Percentiles rank a stretch among this genome's conserved stretches.
Evolutionary conservation across 2,797 vertebrate genomes (phyloP).

Genomic region (Tinamus major): DNA sequence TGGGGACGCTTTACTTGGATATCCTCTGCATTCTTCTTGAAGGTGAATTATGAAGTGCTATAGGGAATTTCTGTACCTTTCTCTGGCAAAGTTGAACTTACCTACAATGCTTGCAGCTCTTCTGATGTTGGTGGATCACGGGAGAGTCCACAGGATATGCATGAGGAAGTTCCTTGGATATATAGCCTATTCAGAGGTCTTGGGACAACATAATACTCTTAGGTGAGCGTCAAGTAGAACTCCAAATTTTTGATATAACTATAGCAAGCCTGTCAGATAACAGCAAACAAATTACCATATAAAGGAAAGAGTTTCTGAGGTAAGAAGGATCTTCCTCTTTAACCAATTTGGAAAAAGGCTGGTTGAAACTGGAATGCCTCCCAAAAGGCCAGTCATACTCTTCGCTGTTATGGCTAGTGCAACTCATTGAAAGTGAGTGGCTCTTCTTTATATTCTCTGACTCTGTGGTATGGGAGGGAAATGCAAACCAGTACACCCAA

Average conservation of each 20-base stretch:
- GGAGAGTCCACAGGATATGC: background rate
- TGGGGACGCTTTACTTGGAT: background rate
- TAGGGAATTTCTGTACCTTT: background rate
- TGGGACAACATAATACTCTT: too few relatives aligned
- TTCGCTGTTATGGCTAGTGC: too few relatives aligned
- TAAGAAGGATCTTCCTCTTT: too few relatives aligned
- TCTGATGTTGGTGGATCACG: background rate
- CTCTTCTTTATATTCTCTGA: background rate
- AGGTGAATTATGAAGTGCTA: fast-evolving
- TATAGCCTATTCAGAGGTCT: background rate
- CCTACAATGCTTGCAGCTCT: fast-evolving
- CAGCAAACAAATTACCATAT: too few relatives aligned
- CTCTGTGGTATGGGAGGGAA: background rate
- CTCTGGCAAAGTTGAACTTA: background rate
- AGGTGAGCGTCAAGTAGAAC: too few relatives aligned
- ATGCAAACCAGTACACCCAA: background rate
- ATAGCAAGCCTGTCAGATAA: too few relatives aligned
- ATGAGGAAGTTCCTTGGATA: background rate
- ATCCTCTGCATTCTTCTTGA: background rate
- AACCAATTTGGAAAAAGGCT: too few relatives aligned
- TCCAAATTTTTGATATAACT: too few relatives aligned
- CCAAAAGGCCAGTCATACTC: too few relatives aligned
- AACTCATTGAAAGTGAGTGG: too few relatives aligned
- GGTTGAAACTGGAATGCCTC: too few relatives aligned
- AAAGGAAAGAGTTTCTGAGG: too few relatives aligned